phyloP scores from a whole-genome alignment of 2,888 invertebrate species.

The Sphinx pinastri region DNA sequence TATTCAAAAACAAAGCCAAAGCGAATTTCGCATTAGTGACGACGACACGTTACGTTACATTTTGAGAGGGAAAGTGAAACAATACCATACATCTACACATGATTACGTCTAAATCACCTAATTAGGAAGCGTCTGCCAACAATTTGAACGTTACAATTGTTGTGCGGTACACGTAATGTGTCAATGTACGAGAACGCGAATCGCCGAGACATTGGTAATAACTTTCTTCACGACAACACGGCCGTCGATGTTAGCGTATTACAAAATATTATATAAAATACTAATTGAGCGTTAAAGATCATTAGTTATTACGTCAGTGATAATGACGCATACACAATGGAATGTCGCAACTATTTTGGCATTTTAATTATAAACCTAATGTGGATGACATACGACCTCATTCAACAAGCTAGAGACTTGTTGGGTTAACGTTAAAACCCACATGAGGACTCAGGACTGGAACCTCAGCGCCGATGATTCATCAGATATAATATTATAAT shows the following conservation, averaged over 20 bases:
- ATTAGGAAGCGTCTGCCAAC: slow-evolving; percentile 48
- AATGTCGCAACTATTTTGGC: slow-evolving; percentile 38
- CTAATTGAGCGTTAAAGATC: slow-evolving; percentile 43
- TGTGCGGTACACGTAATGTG: slow-evolving; percentile 32
- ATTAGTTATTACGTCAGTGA: slow-evolving; percentile 45
- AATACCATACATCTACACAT: slow-evolving; percentile 43
- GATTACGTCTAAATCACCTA: slow-evolving; percentile 49
- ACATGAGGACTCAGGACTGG: background rate
- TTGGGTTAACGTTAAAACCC: slow-evolving; percentile 17
- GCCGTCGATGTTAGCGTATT: background rate
- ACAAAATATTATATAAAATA: slow-evolving; percentile 41
- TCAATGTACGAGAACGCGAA: slow-evolving; percentile 25
- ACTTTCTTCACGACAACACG: slow-evolving; percentile 37
- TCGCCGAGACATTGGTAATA: slow-evolving; percentile 15
- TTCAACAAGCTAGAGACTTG: background rate
- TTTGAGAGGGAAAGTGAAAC: slow-evolving; percentile 59
- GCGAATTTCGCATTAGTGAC: slow-evolving; percentile 63
- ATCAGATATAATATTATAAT: background rate
- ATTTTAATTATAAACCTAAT: slow-evolving; percentile 19
- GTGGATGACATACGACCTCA: slow-evolving; percentile 4
- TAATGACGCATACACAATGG: slow-evolving; percentile 40
- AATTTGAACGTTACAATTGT: slow-evolving; percentile 34
- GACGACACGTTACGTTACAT: slow-evolving; percentile 58
- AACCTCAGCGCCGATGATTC: background rate
- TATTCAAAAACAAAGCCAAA: slow-evolving; percentile 65